phyloP scores from a whole-genome alignment of 2,888 invertebrate species.

The Suillia variegata region DNA sequence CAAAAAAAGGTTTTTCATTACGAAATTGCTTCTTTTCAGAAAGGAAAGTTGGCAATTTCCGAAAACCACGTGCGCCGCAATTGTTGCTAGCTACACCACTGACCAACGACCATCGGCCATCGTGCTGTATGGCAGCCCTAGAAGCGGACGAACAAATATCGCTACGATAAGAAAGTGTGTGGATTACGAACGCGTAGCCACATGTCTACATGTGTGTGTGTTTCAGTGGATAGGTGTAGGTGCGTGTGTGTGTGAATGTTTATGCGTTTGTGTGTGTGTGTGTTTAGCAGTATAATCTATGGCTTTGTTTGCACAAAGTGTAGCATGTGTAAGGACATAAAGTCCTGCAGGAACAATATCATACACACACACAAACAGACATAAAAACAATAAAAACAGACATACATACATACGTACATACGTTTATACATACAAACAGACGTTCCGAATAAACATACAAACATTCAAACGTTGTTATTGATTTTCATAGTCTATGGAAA shows the following conservation, averaged over 20 bases:
- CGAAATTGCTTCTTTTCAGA: too few relatives aligned
- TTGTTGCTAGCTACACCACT: neutral
- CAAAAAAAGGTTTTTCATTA: too few relatives aligned
- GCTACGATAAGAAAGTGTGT: conserved; percentile 16
- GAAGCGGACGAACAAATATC: too few relatives aligned
- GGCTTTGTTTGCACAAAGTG: conserved; percentile 19
- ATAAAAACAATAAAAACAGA: neutral
- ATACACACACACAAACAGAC: neutral
- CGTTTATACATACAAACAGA: too few relatives aligned
- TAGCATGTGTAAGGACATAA: conserved; percentile 20
- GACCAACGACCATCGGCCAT: too few relatives aligned
- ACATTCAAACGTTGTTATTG: conserved; percentile 13
- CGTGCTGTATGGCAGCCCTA: too few relatives aligned
- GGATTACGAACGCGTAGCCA: conserved; percentile 20
- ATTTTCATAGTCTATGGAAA: too few relatives aligned
- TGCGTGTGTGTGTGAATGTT: neutral
- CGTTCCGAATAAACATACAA: neutral
- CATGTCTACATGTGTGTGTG: conserved; percentile 11
- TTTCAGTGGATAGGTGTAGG: too few relatives aligned
- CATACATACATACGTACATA: too few relatives aligned
- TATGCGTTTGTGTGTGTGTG: conserved; percentile 8
- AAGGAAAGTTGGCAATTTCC: too few relatives aligned
- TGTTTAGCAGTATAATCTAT: conserved; percentile 15
- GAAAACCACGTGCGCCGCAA: too few relatives aligned
- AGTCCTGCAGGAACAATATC: conserved; percentile 17